These are phyloP conservation scores for Nemopilema nomurai DNA, from an alignment of 30 jellyfish, hydroid and myxozoan species.

Conservation along the genomic window DNA sequence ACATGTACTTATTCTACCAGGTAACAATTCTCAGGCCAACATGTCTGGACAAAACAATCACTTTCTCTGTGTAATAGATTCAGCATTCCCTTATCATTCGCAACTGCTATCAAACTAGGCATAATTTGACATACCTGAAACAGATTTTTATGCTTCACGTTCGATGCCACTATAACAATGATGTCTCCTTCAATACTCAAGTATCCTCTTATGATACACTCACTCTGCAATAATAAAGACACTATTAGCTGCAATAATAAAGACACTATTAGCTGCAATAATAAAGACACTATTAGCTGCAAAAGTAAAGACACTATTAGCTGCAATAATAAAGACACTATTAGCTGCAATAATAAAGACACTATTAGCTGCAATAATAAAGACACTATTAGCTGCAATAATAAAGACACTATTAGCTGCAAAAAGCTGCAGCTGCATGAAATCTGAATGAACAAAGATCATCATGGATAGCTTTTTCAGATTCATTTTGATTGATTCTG, in stretches of 20 bases:
- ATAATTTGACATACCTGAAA: slow-evolving; percentile 30
- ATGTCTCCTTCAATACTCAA: slow-evolving; percentile 79
- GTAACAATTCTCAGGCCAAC: background rate
- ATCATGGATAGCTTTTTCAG: too few species aligned
- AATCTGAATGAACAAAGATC: too few species aligned
- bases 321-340: too few species aligned
- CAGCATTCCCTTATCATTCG: background rate
- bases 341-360: too few species aligned
- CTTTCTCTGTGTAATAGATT: too few species aligned
- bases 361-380: too few species aligned
- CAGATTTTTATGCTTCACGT: background rate
- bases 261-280: background rate
- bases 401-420: too few species aligned
- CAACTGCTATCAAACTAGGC: background rate
- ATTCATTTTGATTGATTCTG: too few species aligned
- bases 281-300: background rate
- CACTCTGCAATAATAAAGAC: slow-evolving; percentile 46
- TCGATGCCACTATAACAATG: slow-evolving; percentile 46
- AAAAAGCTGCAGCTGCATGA: too few species aligned
- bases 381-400: too few species aligned
- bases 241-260: background rate
- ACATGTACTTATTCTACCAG: background rate
- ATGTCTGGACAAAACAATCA: background rate
- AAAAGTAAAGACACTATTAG: background rate
- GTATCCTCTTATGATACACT: slow-evolving; percentile 69